These are phyloP conservation scores for Ctenopoma multispine DNA, from an alignment of 2,797 vertebrate genomes.

Conservation along the genomic window DNA sequence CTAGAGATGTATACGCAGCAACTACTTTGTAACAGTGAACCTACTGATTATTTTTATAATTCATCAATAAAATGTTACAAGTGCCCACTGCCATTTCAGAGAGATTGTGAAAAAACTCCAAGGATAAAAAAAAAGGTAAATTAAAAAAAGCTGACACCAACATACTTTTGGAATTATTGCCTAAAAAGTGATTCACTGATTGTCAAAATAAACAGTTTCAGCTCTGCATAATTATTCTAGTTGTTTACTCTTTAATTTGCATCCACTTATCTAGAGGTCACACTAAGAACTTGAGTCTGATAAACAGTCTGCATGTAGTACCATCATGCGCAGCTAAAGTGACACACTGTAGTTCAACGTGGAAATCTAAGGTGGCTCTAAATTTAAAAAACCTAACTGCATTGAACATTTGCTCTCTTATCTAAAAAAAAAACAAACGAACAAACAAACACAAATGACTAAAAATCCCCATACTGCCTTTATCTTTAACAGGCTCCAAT, in stretches of 20 bases:
- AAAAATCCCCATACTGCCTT: constrained; percentile 65
- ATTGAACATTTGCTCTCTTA: constrained; percentile 40
- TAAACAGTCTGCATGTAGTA: background rate
- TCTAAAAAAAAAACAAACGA: constrained; percentile 10
- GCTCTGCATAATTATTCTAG: background rate
- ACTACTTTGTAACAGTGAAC: fast-evolving
- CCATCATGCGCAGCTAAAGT: background rate
- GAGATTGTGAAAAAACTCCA: background rate
- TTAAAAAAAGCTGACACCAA: background rate
- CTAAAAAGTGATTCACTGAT: too few relatives aligned
- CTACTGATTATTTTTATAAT: background rate
- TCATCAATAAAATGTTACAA: background rate
- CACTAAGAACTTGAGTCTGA: background rate
- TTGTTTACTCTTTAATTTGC: background rate
- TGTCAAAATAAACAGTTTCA: background rate
- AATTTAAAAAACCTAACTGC: constrained; percentile 28
- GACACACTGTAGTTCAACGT: constrained; percentile 13
- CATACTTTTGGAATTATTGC: background rate
- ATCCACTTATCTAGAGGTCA: constrained; percentile 26
- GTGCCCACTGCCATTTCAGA: background rate
- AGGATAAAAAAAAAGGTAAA: background rate
- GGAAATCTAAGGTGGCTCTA: constrained; percentile 1
- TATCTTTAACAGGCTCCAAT: constrained; percentile 80
- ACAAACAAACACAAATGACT: constrained; percentile 42
- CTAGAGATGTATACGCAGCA: background rate